Base-by-base conservation (phyloP, 2,797 vertebrate species). In the Eptatretus atami region DNA sequence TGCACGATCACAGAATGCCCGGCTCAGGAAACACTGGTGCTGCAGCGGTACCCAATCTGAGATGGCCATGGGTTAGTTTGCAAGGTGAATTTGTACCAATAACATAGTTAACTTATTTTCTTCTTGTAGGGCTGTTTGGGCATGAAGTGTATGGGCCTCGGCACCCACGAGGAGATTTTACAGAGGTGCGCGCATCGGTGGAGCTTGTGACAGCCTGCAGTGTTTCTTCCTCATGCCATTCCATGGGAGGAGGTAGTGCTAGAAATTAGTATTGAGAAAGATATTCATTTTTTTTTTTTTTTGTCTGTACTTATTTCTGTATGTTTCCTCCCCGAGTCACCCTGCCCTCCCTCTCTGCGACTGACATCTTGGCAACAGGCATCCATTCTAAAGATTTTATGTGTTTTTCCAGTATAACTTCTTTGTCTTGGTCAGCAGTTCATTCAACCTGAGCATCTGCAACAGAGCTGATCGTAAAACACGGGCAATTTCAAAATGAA, bases 1-100 rank as follows among this genome's bases (percentile, higher is more conserved):
- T n/a, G 94, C 75, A 79, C 95, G 67, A 83, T 98, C 73, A 93
- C 83, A 64, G 86, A 88, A 83, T 90, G 71, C 95, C 88, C 19
- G 92, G 92, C 64, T 96, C 90, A 44, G 92, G 90, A 64, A 98
- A 96, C 78, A n/a, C 75, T 98, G 92, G 90, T 94, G 70, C n/a
- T 69, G 60, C 66, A 66, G 52, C 19, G 57, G 53, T 66, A n/a
- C n/a, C n/a, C n/a, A 63, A 44, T 60, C 52, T 3, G 66, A 63
- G 15, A 52, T 68, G 64, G 67, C 63, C 63, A 67, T 66, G 67
- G 63, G n/a, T n/a, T 71, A 69, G 69, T 64, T 52, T 14, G 52
- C 65, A 68, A 44, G 31, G 31, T 44, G 31, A 44, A 44, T 44
- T 44, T 44, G 31, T 44, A 44, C 31, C 31, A 44, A n/a, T 2